A percentile compares a stretch with the other conserved stretches of the same genome.
phyloP scores from a whole-genome alignment of 2,888 invertebrate species.

The Apocheima hispidaria region DNA sequence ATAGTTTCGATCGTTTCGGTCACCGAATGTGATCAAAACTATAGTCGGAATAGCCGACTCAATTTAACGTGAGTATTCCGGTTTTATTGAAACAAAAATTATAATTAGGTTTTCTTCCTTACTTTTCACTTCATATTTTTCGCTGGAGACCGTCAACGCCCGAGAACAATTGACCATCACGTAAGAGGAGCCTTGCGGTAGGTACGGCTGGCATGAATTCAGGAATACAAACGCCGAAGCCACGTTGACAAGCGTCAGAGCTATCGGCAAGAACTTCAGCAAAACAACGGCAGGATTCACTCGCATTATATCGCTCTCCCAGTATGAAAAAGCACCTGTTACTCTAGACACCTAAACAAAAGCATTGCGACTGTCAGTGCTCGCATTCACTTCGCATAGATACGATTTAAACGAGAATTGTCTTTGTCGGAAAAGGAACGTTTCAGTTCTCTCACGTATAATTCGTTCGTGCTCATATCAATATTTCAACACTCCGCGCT shows the following conservation, averaged over 20 bases:
- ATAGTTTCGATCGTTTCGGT: too few species aligned
- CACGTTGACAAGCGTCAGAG: conserved; percentile 71
- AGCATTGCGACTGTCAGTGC: conserved; percentile 29
- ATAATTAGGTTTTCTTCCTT: conserved; percentile 44
- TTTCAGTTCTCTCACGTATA: conserved; percentile 9
- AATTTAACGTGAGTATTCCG: too few species aligned
- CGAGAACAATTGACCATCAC: conserved; percentile 68
- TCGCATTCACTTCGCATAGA: conserved; percentile 26
- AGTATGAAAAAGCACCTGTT: conserved; percentile 71
- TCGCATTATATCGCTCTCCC: conserved; percentile 75
- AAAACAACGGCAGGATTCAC: conserved; percentile 69
- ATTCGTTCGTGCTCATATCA: conserved; percentile 26
- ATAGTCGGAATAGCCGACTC: too few species aligned
- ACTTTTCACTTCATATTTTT: conserved; percentile 57
- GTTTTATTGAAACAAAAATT: too few species aligned
- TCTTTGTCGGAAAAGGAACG: conserved; percentile 13
- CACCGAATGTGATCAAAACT: too few species aligned
- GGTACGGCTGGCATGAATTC: conserved; percentile 61
- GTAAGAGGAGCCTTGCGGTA: conserved; percentile 38
- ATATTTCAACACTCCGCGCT: conserved; percentile 35
- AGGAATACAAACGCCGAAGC: conserved; percentile 69
- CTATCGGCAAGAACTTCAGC: conserved; percentile 73
- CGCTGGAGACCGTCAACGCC: conserved; percentile 51
- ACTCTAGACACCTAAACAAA: conserved; percentile 71
- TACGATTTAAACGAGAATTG: conserved; percentile 30